Conservation (phyloP, 2,113 vertebrate genomes). For the Oncorhynchus gorbuscha region DNA sequence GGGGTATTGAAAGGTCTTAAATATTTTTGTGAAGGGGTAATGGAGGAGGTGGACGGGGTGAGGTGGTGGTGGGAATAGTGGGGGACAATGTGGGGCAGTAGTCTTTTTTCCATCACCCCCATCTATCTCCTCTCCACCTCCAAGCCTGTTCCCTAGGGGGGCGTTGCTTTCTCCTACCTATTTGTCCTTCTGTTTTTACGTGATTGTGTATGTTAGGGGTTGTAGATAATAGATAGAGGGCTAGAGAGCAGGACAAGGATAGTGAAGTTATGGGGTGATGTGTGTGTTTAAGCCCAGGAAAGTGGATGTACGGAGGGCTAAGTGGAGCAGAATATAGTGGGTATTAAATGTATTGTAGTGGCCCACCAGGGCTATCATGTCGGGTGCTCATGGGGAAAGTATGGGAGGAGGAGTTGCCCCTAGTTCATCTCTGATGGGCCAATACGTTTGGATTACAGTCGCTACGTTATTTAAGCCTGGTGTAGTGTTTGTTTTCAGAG, state of each 20-base stretch:
- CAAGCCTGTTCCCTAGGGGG: conserved; percentile 6
- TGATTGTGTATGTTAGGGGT: conserved; percentile 26
- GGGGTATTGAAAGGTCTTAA: conserved; percentile 61
- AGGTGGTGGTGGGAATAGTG: conserved; percentile 45
- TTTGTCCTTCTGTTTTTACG: conserved; percentile 15
- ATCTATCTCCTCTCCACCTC: conserved; percentile 11
- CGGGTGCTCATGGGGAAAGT: too few relatives aligned
- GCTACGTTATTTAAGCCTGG: background rate
- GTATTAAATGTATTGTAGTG: too few relatives aligned
- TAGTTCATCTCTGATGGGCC: too few relatives aligned
- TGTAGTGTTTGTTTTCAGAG: background rate
- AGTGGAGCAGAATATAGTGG: too few relatives aligned
- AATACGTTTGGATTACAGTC: background rate
- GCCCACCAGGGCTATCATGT: background rate
- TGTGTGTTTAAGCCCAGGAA: too few relatives aligned
- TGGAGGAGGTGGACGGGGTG: conserved; percentile 39
- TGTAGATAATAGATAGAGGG: background rate
- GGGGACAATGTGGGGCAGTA: conserved; percentile 54
- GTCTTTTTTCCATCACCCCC: conserved; percentile 41
- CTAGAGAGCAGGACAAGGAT: too few relatives aligned
- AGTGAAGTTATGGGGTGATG: too few relatives aligned
- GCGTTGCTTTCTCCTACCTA: background rate
- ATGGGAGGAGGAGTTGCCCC: too few relatives aligned
- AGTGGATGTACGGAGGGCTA: too few relatives aligned
- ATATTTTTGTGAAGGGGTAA: conserved; percentile 55